A percentile compares a stretch with the other conserved stretches of the same genome.
Evolutionary conservation across 2,113 vertebrate species (phyloP).

Genomic region (Arizona elegans): DNA sequence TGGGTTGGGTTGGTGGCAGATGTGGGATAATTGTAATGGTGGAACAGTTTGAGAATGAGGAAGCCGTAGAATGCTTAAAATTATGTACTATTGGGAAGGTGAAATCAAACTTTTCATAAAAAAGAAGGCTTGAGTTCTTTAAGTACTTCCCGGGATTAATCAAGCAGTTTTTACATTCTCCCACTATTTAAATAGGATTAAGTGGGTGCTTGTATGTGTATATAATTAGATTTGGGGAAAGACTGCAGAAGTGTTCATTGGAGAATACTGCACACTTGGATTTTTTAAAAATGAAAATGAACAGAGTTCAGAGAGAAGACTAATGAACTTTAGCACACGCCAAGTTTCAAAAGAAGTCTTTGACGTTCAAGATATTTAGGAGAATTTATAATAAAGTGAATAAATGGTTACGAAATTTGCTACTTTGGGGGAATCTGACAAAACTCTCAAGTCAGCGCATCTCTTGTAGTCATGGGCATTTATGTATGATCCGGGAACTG

Average conservation of each 20-base stretch:
- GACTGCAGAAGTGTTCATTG: not conserved
- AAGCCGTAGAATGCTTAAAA: not conserved
- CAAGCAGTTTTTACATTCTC: slow-evolving; percentile 37
- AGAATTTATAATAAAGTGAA: slow-evolving; percentile 34
- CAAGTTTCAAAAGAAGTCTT: slow-evolving; percentile 41
- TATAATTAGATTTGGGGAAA: not conserved
- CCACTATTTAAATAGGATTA: slow-evolving; percentile 18
- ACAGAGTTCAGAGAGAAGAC: slow-evolving; percentile 48
- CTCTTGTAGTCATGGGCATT: not conserved
- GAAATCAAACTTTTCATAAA: slow-evolving; percentile 51
- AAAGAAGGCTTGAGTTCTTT: slow-evolving; percentile 42
- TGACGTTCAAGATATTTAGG: slow-evolving; percentile 34
- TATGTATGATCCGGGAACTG: not conserved
- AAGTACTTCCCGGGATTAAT: slow-evolving; percentile 43
- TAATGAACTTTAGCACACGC: slow-evolving; percentile 25
- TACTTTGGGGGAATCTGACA: slow-evolving; percentile 20
- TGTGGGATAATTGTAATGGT: not conserved
- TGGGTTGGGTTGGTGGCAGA: not conserved
- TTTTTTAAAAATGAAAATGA: slow-evolving; percentile 47
- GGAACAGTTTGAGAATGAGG: slow-evolving; percentile 4
- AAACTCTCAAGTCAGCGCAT: not conserved
- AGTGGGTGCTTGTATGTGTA: not conserved
- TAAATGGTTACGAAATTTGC: slow-evolving; percentile 32
- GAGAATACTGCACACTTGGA: slow-evolving; percentile 18
- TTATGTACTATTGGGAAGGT: slow-evolving; percentile 21